phyloP scores from a whole-genome alignment of 2,888 invertebrate genomes.

The Archips crataeganus region DNA sequence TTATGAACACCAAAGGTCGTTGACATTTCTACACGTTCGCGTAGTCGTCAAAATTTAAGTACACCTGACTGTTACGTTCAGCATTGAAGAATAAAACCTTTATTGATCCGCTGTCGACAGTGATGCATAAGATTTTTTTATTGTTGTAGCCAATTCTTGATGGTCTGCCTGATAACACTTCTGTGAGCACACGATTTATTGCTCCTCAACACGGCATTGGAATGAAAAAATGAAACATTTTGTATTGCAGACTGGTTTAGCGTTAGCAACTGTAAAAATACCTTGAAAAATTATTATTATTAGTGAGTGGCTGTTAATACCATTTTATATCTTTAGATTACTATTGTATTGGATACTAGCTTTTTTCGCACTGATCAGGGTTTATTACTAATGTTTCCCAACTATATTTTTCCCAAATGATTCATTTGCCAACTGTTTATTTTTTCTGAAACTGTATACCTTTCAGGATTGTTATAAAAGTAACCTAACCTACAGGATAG shows the following conservation, averaged over 20 bases:
- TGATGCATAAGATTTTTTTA: neutral
- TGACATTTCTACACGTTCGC: neutral
- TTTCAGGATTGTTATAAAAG: no score
- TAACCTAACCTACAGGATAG: no score
- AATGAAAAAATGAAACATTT: neutral
- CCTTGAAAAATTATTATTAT: no score
- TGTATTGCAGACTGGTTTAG: neutral
- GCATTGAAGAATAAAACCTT: neutral
- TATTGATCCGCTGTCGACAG: neutral
- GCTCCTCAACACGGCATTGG: neutral
- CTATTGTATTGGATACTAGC: no score
- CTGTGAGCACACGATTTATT: neutral
- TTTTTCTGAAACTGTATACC: no score
- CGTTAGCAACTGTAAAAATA: no score
- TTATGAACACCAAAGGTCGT: neutral
- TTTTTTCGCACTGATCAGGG: no score
- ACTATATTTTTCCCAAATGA: no score
- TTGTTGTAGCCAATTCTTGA: neutral
- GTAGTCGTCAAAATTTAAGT: constrained; percentile 2
- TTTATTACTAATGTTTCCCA: no score
- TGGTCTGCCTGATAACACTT: neutral
- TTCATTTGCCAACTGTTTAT: no score
- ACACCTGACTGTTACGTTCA: neutral
- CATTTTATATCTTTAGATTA: no score
- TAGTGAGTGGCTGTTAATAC: no score